phyloP scores from a whole-genome alignment of 2,888 invertebrate species.

The Antheraea yamamai region DNA sequence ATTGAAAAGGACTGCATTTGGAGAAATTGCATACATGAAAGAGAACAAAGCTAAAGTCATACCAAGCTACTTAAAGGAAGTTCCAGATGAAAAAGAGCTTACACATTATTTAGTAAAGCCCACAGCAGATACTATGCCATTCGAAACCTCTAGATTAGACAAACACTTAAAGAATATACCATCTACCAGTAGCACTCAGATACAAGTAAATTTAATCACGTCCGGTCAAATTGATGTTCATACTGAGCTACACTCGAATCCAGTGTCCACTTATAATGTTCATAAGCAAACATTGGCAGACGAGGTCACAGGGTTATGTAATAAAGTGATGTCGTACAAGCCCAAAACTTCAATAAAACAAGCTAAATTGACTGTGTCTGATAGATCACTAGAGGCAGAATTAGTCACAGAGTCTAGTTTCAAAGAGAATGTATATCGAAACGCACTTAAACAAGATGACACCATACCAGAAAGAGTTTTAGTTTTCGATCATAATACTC shows the following conservation, averaged over 20 bases:
- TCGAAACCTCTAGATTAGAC: slow-evolving; percentile 31
- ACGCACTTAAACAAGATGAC: not conserved
- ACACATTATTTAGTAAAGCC: slow-evolving; percentile 72
- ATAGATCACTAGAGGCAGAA: slow-evolving; percentile 25
- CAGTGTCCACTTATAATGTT: slow-evolving; percentile 35
- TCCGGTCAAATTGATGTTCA: slow-evolving; percentile 68
- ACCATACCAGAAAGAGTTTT: slow-evolving; percentile 36
- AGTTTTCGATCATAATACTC: slow-evolving; percentile 64
- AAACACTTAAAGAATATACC: slow-evolving; percentile 28
- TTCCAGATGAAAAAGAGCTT: slow-evolving; percentile 61
- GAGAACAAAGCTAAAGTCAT: slow-evolving; percentile 60
- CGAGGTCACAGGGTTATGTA: slow-evolving; percentile 26
- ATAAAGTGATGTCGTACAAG: slow-evolving; percentile 26
- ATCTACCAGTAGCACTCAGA: slow-evolving; percentile 54
- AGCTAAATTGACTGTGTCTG: slow-evolving; percentile 13
- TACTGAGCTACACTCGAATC: slow-evolving; percentile 38
- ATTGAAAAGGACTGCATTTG: slow-evolving; percentile 59
- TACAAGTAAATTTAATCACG: slow-evolving; percentile 60
- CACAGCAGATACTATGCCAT: slow-evolving; percentile 50
- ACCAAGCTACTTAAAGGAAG: slow-evolving; percentile 57
- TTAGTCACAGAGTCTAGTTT: not conserved
- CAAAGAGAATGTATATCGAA: slow-evolving; percentile 8
- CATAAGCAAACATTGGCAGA: slow-evolving; percentile 24
- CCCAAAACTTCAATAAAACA: slow-evolving; percentile 29
- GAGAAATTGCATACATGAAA: slow-evolving; percentile 51